Percentiles rank a stretch among this genome's conserved stretches.
Conservation (phyloP, 2,113 vertebrate genomes). For the Psettodes erumei region DNA sequence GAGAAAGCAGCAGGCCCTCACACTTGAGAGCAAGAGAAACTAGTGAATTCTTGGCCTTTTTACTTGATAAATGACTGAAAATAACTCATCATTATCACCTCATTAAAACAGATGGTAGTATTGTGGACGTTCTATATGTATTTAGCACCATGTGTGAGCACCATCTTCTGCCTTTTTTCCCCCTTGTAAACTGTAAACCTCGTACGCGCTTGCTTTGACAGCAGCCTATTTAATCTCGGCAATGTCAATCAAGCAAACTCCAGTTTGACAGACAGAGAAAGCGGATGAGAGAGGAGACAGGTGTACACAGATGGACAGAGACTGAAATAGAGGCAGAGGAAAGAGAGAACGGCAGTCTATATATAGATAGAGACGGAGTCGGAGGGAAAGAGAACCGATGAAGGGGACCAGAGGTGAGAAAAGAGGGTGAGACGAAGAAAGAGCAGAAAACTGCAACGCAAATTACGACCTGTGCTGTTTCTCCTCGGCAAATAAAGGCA, state of each 20-base stretch:
- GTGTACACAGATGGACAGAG: slow-evolving; percentile 8
- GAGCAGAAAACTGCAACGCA: slow-evolving; percentile 13
- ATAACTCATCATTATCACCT: neutral
- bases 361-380: slow-evolving; percentile 41
- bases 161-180: neutral
- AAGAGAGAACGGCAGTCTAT: slow-evolving; percentile 41
- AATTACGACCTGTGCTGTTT: slow-evolving; percentile 26
- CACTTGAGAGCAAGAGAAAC: neutral
- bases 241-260: slow-evolving; percentile 18
- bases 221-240: slow-evolving; percentile 27
- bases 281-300: slow-evolving; percentile 34
- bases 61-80: neutral
- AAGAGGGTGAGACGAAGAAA: slow-evolving; percentile 31
- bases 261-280: slow-evolving; percentile 22
- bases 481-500: slow-evolving; percentile 12
- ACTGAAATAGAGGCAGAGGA: slow-evolving; percentile 9
- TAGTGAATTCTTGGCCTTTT: neutral
- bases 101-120: too few relatives aligned
- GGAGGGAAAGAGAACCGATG: slow-evolving; percentile 25
- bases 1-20: neutral
- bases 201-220: slow-evolving; percentile 5
- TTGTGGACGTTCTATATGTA: neutral
- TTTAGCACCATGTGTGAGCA: neutral
- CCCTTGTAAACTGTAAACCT: neutral
- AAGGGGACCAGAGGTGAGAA: slow-evolving; percentile 45